Conservation (phyloP, 2,888 invertebrate genomes). For the Cryptophagus acutangulus region DNA sequence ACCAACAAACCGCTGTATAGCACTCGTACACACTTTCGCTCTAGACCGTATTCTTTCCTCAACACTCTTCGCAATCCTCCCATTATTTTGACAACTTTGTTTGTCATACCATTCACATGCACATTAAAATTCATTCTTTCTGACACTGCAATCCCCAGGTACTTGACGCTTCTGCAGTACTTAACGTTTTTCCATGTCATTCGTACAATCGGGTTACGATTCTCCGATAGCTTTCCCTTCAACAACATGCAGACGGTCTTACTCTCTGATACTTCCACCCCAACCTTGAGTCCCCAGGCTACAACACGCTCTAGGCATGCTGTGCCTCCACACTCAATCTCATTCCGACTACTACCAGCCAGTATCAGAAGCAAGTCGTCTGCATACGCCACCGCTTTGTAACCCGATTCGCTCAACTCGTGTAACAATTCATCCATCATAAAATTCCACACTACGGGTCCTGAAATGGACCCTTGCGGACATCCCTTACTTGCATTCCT, state of each 20-base stretch:
- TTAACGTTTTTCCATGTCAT: not conserved
- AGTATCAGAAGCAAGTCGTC: conserved; percentile 6
- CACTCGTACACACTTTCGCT: not conserved
- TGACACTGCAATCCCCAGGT: not conserved
- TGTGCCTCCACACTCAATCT: not conserved
- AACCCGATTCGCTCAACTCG: not conserved
- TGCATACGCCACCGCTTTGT: conserved; percentile 3
- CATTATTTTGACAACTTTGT: conserved; percentile 1
- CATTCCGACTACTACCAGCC: not conserved
- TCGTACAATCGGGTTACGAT: not conserved
- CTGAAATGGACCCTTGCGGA: conserved; percentile 15
- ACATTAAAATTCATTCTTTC: not conserved
- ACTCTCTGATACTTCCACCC: not conserved
- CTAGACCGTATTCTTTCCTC: not conserved
- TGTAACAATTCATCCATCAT: conserved; percentile 8
- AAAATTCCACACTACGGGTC: conserved; percentile 11
- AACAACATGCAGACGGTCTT: not conserved
- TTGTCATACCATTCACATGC: not conserved
- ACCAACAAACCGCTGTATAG: not conserved
- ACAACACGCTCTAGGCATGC: not conserved
- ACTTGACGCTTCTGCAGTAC: not conserved
- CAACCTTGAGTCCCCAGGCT: not conserved
- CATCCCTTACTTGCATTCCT: conserved; percentile 10
- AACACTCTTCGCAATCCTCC: conserved; percentile 1
- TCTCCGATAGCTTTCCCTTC: not conserved